Evolutionary conservation across 2,888 invertebrate species (phyloP), one percentile per base, ranked within the genome.

Genomic region (Macrosoma leucophasiata): DNA sequence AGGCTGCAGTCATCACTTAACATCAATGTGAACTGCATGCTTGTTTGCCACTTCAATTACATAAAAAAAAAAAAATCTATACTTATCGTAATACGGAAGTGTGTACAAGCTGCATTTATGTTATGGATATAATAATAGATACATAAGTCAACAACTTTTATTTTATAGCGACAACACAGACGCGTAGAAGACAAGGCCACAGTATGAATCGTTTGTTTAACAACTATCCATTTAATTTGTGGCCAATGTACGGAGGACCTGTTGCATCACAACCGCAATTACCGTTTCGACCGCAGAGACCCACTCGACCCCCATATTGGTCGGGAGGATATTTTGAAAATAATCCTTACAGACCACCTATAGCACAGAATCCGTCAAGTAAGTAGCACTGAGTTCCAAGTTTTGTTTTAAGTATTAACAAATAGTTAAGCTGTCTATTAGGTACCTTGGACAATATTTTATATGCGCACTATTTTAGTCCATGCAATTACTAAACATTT

Each of bases 311-410:
- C 4, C 71, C 73, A 0, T 71, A 62, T 36, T 58, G 57, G 46
- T 61, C 68, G 2, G 76, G 77, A 3, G 81, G 78, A 13, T 52
- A 60, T 20, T 78, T 79, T 34, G 64, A 62, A 4, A 55, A 48
- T 5, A 73, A 79, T 42, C 48, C 51, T 1, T 79, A 77, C 38
- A 56, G 64, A 19, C 76, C 76, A 15, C 77, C 64, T 2, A 33
- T 44, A 10, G 50, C 57, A 2, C 58, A 65, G 22, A 40, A 64
- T 49, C 78, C 79, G 18, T 67, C 78, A 58, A 67, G 82, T 81
- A 50, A 36, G 50, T 53, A 3, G 1, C 6, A 18, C 7, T 21
- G 3, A 11, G 12, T 31, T 18, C n/a, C n/a, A n/a, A n/a, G n/a
- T n/a, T n/a, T n/a, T n/a, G n/a, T n/a, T n/a, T n/a, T n/a, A n/a